Conservation (phyloP, 2,113 vertebrate species). For the Cygnus atratus region DNA sequence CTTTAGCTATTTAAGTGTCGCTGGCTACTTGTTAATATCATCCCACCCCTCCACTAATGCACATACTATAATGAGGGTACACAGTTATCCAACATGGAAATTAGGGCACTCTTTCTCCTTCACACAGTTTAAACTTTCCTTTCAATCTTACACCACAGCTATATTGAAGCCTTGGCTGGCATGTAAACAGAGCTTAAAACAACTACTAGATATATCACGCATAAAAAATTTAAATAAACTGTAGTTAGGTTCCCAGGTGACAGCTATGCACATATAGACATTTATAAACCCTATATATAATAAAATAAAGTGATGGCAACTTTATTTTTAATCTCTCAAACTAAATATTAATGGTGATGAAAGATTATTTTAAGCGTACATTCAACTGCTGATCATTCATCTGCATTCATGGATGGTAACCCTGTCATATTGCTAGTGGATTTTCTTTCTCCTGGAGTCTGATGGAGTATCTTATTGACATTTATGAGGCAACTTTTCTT, state of each 20-base stretch:
- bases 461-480: slow-evolving; percentile 12
- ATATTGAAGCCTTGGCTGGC: background rate
- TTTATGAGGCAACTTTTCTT: slow-evolving; percentile 55
- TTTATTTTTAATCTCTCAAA: background rate
- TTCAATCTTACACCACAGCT: background rate
- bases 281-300: background rate
- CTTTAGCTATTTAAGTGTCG: no score
- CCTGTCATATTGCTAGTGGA: background rate
- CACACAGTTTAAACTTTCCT: background rate
- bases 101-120: background rate
- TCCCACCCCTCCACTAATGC: background rate
- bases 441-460: slow-evolving; percentile 29
- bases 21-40: background rate
- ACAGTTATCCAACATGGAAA: background rate
- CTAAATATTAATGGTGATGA: background rate
- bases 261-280: background rate
- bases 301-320: background rate
- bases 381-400: background rate
- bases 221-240: slow-evolving; percentile 6
- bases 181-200: background rate
- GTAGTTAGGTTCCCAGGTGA: background rate
- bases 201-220: background rate
- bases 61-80: background rate
- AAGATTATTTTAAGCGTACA: background rate
- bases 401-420: background rate